Conservation (phyloP, 2,888 invertebrate genomes). For the Tetragonisca angustula region DNA sequence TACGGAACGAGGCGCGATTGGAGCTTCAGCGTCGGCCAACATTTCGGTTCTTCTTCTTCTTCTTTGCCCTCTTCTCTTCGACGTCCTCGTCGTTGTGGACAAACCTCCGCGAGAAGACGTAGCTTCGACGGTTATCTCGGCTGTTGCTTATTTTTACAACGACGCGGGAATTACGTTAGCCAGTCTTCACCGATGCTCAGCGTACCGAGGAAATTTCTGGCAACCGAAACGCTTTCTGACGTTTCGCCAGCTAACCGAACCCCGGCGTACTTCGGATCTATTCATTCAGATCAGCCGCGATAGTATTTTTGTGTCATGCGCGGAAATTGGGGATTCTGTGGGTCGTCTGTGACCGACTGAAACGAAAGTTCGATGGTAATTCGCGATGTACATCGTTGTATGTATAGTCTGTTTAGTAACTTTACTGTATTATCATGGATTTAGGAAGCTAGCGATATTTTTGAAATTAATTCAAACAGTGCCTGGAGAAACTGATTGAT, state of each 20-base stretch:
- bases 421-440: no score
- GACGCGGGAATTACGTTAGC: slow-evolving; percentile 61
- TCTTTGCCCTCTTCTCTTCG: not conserved
- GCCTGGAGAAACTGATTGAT: not conserved
- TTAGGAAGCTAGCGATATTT: no score
- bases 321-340: not conserved
- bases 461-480: not conserved
- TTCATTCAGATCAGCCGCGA: slow-evolving; percentile 59
- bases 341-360: not conserved
- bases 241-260: slow-evolving; percentile 57
- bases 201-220: slow-evolving; percentile 67
- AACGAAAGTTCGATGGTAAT: not conserved
- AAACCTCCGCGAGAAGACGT: slow-evolving; percentile 6
- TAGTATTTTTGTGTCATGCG: slow-evolving; percentile 46
- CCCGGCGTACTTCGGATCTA: slow-evolving; percentile 44
- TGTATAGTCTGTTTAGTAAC: not conserved
- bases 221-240: slow-evolving; percentile 43
- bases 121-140: slow-evolving; percentile 30
- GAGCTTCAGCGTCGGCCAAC: slow-evolving; percentile 39
- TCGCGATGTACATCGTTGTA: not conserved
- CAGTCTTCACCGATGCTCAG: slow-evolving; percentile 62
- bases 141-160: slow-evolving; percentile 64
- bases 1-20: slow-evolving; percentile 65
- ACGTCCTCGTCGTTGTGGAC: not conserved
- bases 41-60: slow-evolving; percentile 27